Conservation (phyloP, 2,113 vertebrate genomes). For the Saimiri boliviensis region DNA sequence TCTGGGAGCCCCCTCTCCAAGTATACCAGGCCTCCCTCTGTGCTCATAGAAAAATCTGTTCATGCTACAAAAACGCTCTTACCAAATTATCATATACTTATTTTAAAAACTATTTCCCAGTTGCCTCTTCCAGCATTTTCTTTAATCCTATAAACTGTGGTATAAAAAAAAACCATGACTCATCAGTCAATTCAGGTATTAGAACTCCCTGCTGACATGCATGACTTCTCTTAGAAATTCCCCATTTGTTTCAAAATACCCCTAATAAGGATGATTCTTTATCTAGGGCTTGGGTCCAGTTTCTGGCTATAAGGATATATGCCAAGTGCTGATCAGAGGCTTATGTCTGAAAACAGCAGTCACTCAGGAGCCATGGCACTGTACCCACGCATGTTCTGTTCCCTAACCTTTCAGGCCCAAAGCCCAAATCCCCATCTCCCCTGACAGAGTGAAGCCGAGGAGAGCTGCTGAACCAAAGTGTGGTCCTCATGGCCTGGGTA, state of each 20-base stretch:
- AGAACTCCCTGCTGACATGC: not conserved
- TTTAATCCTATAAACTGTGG: not conserved
- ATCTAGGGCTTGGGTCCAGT: not conserved
- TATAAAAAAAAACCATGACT: not conserved
- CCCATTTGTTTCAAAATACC: not conserved
- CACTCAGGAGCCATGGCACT: not conserved
- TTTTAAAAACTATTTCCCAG: not conserved
- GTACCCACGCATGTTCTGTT: not conserved
- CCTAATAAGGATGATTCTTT: not conserved
- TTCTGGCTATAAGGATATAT: not conserved
- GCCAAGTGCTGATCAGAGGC: not conserved
- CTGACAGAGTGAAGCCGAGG: not conserved
- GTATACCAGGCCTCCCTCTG: too few relatives aligned
- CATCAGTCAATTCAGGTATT: not conserved
- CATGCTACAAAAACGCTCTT: not conserved
- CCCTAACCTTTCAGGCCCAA: not conserved
- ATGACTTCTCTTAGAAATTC: not conserved
- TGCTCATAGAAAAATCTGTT: not conserved
- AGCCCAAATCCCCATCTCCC: not conserved
- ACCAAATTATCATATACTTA: not conserved
- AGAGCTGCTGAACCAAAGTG: not conserved
- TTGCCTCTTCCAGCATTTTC: not conserved
- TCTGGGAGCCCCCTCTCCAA: not conserved
- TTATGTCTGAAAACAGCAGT: not conserved
- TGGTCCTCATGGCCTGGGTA: fast-evolving